Evolutionary conservation across 2,113 vertebrate species (phyloP).

Genomic region (Pterocles gutturalis): DNA sequence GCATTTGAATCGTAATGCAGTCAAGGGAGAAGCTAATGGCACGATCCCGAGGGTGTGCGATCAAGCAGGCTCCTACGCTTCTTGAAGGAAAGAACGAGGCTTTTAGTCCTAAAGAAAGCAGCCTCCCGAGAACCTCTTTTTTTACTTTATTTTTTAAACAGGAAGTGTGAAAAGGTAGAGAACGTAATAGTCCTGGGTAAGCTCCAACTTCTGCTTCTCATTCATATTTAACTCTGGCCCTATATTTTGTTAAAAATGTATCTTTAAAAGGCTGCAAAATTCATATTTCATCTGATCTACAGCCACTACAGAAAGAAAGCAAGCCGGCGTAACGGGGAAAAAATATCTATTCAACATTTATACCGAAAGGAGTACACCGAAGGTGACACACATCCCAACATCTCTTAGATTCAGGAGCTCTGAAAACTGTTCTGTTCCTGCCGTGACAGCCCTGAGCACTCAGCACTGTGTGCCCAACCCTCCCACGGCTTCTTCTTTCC

Average conservation of each 20-base stretch:
- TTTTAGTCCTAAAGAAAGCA: background rate
- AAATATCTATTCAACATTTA: background rate
- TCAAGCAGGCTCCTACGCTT: accelerated
- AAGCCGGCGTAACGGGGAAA: background rate
- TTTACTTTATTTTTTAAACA: background rate
- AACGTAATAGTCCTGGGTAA: background rate
- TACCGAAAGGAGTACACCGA: background rate
- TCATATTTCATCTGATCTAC: background rate
- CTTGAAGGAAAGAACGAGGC: background rate
- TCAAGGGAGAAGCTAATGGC: background rate
- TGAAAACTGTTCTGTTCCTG: background rate
- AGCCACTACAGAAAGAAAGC: background rate
- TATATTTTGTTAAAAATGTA: background rate
- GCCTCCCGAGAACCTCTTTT: background rate
- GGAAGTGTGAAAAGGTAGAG: background rate
- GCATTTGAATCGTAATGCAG: background rate
- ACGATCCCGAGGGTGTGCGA: accelerated
- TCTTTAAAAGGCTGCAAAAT: background rate
- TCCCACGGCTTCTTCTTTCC: background rate
- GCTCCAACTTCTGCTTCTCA: background rate
- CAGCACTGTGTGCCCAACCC: accelerated
- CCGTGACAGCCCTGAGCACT: background rate
- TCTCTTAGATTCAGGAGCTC: background rate
- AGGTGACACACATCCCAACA: background rate
- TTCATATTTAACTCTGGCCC: background rate